Percentiles rank a stretch among this genome's conserved stretches.
phyloP scores from a whole-genome alignment of 2,797 vertebrate species.

The Sarcophilus harrisii region DNA sequence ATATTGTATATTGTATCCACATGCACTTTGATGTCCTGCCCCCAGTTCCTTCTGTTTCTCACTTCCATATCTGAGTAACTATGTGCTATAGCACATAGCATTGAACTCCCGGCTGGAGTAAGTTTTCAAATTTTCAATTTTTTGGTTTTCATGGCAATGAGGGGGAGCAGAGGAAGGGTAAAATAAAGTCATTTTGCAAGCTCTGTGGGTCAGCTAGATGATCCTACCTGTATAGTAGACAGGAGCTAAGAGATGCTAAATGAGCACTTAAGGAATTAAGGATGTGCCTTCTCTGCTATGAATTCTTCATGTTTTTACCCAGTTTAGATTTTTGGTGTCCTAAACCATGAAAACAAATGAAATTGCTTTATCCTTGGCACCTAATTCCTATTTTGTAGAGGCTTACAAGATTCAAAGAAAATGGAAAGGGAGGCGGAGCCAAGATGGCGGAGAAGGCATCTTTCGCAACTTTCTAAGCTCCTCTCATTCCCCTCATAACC shows the following conservation, averaged over 20 bases:
- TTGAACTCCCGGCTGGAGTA: neutral
- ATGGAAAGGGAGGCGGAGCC: no score
- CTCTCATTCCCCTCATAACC: no score
- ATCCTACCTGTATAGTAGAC: conserved; percentile 51
- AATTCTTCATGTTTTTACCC: neutral
- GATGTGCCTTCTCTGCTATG: conserved; percentile 20
- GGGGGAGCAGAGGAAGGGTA: neutral
- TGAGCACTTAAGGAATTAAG: conserved; percentile 27
- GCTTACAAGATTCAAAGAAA: neutral
- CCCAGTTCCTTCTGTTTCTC: neutral
- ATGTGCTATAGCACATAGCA: neutral
- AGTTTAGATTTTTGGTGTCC: neutral
- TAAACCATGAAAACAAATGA: neutral
- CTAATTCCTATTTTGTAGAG: neutral
- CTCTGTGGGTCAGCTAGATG: neutral
- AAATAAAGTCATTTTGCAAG: neutral
- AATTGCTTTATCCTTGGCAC: neutral
- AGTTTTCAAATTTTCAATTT: neutral
- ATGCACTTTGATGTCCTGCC: neutral
- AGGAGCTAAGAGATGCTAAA: conserved; percentile 24
- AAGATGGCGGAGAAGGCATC: no score
- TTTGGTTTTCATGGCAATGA: neutral
- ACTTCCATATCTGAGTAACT: neutral
- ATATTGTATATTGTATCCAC: neutral
- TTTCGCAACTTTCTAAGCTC: no score